Evolutionary conservation across 1,140 invertebrate species (phyloP).

Genomic region (Hyposmocoma kahamanoa): DNA sequence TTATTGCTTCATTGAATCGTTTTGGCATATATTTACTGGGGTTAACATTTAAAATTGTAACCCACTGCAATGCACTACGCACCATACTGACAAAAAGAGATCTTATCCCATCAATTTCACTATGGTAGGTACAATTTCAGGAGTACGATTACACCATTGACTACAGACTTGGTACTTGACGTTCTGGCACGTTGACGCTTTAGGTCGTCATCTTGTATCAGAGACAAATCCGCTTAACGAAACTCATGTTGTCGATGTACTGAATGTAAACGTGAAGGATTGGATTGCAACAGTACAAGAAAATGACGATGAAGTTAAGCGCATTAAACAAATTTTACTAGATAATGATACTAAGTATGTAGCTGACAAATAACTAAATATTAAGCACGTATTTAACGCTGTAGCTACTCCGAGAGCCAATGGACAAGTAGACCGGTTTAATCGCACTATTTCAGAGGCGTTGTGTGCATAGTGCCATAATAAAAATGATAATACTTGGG

Average conservation of each 20-base stretch:
- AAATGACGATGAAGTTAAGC: conserved; percentile 9
- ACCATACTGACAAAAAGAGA: conserved; percentile 25
- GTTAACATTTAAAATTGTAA: conserved; percentile 32
- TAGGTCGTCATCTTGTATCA: conserved; percentile 25
- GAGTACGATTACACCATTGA: conserved; percentile 27
- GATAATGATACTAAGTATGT: conserved; percentile 3
- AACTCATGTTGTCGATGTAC: conserved; percentile 4
- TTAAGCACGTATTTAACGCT: too few relatives aligned
- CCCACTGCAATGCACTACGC: conserved; percentile 32
- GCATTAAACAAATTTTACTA: conserved; percentile 4
- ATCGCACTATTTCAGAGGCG: too few relatives aligned
- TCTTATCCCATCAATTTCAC: conserved; percentile 20
- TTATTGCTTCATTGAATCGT: conserved; percentile 26
- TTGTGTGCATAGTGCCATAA: conserved; percentile 19
- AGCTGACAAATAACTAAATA: conserved; percentile 4
- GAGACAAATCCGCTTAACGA: conserved; percentile 3
- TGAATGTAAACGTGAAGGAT: conserved; percentile 1
- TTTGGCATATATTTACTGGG: conserved; percentile 40
- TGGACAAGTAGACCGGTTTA: too few relatives aligned
- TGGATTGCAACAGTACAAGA: conserved; percentile 9
- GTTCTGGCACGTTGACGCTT: conserved; percentile 39
- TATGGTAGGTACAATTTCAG: conserved; percentile 33
- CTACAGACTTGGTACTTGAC: conserved; percentile 24
- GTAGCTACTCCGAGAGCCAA: too few relatives aligned
- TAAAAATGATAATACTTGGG: conserved; percentile 23